Conservation (phyloP, 2,113 vertebrate genomes). For the Varanus salvator region DNA sequence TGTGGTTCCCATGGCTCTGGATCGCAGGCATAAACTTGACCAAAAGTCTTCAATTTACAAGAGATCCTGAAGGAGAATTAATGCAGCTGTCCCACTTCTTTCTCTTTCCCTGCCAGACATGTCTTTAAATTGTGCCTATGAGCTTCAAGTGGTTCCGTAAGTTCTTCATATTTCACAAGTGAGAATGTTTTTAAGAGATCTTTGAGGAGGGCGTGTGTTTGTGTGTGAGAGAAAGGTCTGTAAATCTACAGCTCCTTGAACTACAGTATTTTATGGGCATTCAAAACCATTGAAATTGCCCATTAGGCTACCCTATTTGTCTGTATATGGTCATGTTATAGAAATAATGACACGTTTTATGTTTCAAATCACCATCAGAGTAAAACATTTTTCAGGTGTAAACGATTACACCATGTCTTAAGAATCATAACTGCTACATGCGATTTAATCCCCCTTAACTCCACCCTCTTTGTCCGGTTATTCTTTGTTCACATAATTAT, state of each 20-base stretch:
- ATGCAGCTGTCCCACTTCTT: background rate
- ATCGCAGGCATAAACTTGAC: background rate
- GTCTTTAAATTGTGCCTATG: slow-evolving; percentile 4
- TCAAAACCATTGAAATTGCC: slow-evolving; percentile 4
- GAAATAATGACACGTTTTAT: slow-evolving; percentile 66
- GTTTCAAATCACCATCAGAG: slow-evolving; percentile 45
- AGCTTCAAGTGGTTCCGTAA: background rate
- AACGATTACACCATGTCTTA: slow-evolving; percentile 62
- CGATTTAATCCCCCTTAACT: slow-evolving; percentile 32
- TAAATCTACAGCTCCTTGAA: background rate
- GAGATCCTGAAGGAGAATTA: background rate
- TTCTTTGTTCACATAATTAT: slow-evolving; percentile 50
- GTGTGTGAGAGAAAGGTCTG: background rate
- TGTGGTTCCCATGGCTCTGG: background rate
- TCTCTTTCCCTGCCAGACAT: background rate
- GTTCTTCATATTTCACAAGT: background rate
- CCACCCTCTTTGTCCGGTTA: slow-evolving; percentile 38
- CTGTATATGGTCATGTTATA: slow-evolving; percentile 30
- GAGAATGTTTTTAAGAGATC: background rate
- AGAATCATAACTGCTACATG: slow-evolving; percentile 54
- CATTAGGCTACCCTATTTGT: accelerated
- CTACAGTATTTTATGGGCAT: slow-evolving; percentile 16
- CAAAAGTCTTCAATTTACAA: background rate
- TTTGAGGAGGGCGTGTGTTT: no score
- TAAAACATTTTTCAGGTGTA: slow-evolving; percentile 66